Evolutionary conservation across 2,113 vertebrate species (phyloP), one percentile per base, ranked within the genome.

Genomic region (Sphyrna mokarran): DNA sequence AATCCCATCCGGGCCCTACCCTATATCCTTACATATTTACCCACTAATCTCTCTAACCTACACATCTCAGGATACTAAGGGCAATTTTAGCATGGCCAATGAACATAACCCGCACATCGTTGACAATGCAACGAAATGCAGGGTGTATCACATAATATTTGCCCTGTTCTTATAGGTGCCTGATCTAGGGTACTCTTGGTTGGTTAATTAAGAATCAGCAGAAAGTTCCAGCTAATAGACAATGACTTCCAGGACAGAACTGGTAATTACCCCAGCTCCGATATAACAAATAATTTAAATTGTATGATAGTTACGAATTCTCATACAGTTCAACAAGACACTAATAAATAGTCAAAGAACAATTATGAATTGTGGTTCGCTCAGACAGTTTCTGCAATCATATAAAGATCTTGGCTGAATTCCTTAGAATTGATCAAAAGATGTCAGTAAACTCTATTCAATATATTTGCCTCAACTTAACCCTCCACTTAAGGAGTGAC

Each of bases 261-360:
- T 54, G 26, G 29, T 95, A 54, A 54, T 69, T 76, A 14, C 43
- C 54, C 68, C 43, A 76, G 68, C 40, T 95, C 37, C 37, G 22
- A 48, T 54, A 72, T 54, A 29, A 33, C 9, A 95, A 90, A 54
- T 54, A 16, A 95, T 40, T 43, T 54, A 48, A 95, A 43, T 18
- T 43, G 13, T 9, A 54, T 29, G 37, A 95, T 70, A 0, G 9
- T 18, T 37, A 70, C 9, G 66, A 94, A 20, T 40, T 22, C 63
- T 20, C n/a, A 68, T 95, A 66, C 93, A 95, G 22, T 72, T 95
- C 94, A 95, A 72, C 43, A 33, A 93, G 5, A 68, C n/a, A 66
- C 33, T 66, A 93, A 66, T 10, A 93, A 37, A 40, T 66, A 68
- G 37, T 66, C 11, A 37, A 37, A 66, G 68, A n/a, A 22, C 61